Evolutionary conservation across 2,888 invertebrate species (phyloP).

Genomic region (Cantharis lateralis): DNA sequence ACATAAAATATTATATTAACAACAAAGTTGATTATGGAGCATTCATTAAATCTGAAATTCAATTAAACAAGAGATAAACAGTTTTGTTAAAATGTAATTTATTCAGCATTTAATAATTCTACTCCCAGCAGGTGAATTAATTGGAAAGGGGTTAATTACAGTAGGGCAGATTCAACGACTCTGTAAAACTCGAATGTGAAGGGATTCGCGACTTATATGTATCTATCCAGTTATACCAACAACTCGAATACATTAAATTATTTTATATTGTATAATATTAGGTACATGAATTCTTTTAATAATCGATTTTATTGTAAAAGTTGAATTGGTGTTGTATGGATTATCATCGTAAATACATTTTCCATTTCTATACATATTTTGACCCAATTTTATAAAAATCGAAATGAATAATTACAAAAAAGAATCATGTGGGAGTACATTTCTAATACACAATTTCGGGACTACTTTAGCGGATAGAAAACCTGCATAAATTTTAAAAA

Average conservation of each 20-base stretch:
- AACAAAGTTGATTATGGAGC: slow-evolving; percentile 27
- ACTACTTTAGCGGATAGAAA: background rate
- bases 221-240: background rate
- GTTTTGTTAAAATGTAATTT: slow-evolving; percentile 32
- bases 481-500: background rate
- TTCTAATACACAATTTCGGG: background rate
- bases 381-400: background rate
- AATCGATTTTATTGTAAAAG: background rate
- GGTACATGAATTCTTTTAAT: background rate
- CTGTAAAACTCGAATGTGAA: slow-evolving; percentile 18
- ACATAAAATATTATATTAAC: slow-evolving; percentile 23
- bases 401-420: background rate
- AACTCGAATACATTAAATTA: background rate
- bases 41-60: slow-evolving; percentile 30
- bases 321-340: background rate
- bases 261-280: background rate
- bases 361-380: background rate
- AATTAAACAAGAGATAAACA: slow-evolving; percentile 32
- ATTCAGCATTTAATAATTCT: slow-evolving; percentile 31
- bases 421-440: background rate
- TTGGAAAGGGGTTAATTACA: slow-evolving; percentile 31
- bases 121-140: slow-evolving; percentile 30
- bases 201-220: slow-evolving; percentile 10
- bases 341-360: no score
- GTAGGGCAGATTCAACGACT: slow-evolving; percentile 9